Evolutionary conservation across 2,888 invertebrate genomes (phyloP).

Genomic region (Tiliacea citrago): DNA sequence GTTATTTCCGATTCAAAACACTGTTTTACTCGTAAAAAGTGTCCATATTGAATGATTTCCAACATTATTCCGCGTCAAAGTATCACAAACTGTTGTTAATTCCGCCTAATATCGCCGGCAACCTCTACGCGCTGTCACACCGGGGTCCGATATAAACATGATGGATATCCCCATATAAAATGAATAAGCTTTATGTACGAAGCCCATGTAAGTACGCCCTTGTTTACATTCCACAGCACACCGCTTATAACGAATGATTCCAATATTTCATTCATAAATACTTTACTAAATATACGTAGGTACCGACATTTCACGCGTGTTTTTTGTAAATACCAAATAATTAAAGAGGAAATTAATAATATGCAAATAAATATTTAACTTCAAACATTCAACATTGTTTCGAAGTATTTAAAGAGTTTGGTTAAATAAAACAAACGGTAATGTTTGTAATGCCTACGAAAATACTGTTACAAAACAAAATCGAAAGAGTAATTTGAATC

Average conservation of each 20-base stretch:
- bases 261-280: conserved; percentile 57
- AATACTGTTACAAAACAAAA: background rate
- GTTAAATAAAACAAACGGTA: background rate
- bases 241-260: conserved; percentile 58
- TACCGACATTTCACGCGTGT: conserved; percentile 19
- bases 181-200: conserved; percentile 76
- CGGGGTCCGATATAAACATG: conserved; percentile 86
- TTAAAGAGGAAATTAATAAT: background rate
- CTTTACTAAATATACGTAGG: conserved; percentile 34
- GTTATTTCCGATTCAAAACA: conserved; percentile 27
- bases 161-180: conserved; percentile 86
- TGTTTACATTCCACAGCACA: conserved; percentile 63
- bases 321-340: conserved; percentile 14
- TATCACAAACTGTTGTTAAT: conserved; percentile 88
- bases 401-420: background rate
- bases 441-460: background rate
- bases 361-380: background rate
- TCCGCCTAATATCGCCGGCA: conserved; percentile 87
- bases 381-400: background rate
- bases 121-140: conserved; percentile 86
- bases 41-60: conserved; percentile 76
- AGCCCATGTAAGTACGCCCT: conserved; percentile 65
- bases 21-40: conserved; percentile 62
- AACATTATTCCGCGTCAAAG: conserved; percentile 85
- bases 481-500: background rate